phyloP scores from a whole-genome alignment of 2,113 vertebrate genomes.

The Trochalopteron elliotii region DNA sequence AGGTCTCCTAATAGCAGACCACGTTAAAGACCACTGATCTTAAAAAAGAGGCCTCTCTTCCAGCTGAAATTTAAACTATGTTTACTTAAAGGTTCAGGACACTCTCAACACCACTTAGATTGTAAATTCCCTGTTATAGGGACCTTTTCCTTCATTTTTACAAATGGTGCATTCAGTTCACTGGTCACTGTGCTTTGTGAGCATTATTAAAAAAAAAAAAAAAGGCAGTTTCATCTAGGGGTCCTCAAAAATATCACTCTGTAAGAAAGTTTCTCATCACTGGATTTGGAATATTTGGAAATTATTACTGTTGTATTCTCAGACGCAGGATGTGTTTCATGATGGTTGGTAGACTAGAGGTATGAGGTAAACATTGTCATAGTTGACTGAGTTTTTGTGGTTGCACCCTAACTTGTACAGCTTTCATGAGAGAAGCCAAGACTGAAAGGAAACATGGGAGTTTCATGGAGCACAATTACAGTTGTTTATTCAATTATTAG shows the following conservation, averaged over 20 bases:
- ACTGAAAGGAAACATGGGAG: slow-evolving; percentile 2
- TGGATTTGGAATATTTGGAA: neutral
- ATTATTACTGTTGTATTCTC: neutral
- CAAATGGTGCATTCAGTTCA: neutral
- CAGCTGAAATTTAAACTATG: neutral
- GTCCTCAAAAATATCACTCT: neutral
- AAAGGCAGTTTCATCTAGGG: neutral
- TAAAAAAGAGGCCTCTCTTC: neutral
- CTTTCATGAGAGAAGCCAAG: slow-evolving; percentile 9
- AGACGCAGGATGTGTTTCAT: neutral
- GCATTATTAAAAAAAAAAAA: neutral
- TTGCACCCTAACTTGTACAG: neutral
- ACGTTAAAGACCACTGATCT: neutral
- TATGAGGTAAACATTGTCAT: neutral
- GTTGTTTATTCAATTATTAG: slow-evolving; percentile 59
- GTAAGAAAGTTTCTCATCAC: neutral
- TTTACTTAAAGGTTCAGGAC: neutral
- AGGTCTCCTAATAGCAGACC: neutral
- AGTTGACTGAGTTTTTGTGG: neutral
- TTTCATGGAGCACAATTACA: slow-evolving; percentile 18
- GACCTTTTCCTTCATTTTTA: neutral
- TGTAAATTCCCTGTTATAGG: neutral
- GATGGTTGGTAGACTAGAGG: neutral
- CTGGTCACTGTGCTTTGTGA: neutral
- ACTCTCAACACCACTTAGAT: neutral